These are phyloP conservation scores for Solenopsis invicta DNA, from an alignment of 1,140 invertebrate genomes.

Conservation along the genomic window DNA sequence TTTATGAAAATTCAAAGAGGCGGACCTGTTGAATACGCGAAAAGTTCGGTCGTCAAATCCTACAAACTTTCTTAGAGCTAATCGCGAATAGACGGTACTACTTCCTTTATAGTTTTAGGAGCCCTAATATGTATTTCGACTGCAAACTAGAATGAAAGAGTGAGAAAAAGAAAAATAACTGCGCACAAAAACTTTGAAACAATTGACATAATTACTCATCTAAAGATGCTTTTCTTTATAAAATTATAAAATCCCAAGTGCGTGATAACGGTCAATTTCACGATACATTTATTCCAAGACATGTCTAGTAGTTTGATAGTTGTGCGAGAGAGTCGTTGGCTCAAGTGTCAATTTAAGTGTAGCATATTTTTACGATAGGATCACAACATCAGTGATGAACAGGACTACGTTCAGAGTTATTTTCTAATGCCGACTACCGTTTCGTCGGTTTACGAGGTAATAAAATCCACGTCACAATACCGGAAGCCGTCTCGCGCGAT, in stretches of 20 bases:
- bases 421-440: slow-evolving; percentile 82
- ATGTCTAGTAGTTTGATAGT: slow-evolving; percentile 3
- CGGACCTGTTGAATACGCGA: slow-evolving; percentile 71
- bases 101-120: slow-evolving; percentile 1
- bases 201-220: neutral
- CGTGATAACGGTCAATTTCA: neutral
- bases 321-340: slow-evolving; percentile 17
- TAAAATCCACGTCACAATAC: slow-evolving; percentile 85
- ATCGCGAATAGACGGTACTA: slow-evolving; percentile 43
- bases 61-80: slow-evolving; percentile 51
- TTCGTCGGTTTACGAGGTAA: slow-evolving; percentile 85
- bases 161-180: neutral
- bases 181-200: neutral
- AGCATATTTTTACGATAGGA: slow-evolving; percentile 64
- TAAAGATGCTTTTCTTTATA: neutral
- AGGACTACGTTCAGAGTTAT: slow-evolving; percentile 73
- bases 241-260: slow-evolving; percentile 1
- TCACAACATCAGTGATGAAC: slow-evolving; percentile 57
- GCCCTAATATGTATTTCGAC: slow-evolving; percentile 17
- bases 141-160: neutral
- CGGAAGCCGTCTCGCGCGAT: slow-evolving; percentile 65
- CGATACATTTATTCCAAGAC: neutral
- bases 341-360: neutral
- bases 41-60: slow-evolving; percentile 56
- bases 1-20: slow-evolving; percentile 71